Percentiles rank a stretch among this genome's conserved stretches.
These are phyloP conservation scores for Saccopteryx bilineata DNA, from an alignment of 2,113 vertebrate genomes.

Conservation along the genomic window DNA sequence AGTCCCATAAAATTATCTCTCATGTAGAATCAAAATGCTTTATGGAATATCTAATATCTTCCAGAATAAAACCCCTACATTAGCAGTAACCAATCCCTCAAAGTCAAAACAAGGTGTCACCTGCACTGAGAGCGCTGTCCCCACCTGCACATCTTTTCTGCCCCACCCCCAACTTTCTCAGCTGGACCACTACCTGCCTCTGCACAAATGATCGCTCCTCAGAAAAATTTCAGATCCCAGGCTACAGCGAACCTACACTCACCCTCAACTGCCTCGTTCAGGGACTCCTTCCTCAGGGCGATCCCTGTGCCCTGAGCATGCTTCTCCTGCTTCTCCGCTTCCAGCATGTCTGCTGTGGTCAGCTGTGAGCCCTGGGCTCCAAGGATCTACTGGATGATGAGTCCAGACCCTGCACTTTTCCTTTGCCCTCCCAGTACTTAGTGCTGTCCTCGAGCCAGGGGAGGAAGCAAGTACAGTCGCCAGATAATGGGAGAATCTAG, in stretches of 20 bases:
- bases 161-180: not conserved
- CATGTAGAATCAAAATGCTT: not conserved
- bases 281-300: not conserved
- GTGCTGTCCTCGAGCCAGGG: not conserved
- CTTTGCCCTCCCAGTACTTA: not conserved
- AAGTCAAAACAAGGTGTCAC: not conserved
- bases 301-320: not conserved
- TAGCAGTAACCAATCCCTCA: not conserved
- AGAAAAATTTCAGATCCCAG: not conserved
- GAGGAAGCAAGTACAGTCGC: not conserved
- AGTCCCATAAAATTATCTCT: not conserved
- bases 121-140: not conserved
- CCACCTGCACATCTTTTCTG: not conserved
- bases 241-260: fast-evolving
- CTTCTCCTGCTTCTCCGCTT: not conserved
- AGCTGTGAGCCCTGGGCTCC: not conserved
- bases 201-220: too few species aligned
- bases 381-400: not conserved
- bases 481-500: not conserved
- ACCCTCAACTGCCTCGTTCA: fast-evolving
- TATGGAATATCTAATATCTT: fast-evolving
- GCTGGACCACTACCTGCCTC: not conserved
- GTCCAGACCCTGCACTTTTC: not conserved
- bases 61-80: not conserved
- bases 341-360: not conserved